Conservation (phyloP, 2,797 vertebrate genomes). For the Aldrovandia affinis region DNA sequence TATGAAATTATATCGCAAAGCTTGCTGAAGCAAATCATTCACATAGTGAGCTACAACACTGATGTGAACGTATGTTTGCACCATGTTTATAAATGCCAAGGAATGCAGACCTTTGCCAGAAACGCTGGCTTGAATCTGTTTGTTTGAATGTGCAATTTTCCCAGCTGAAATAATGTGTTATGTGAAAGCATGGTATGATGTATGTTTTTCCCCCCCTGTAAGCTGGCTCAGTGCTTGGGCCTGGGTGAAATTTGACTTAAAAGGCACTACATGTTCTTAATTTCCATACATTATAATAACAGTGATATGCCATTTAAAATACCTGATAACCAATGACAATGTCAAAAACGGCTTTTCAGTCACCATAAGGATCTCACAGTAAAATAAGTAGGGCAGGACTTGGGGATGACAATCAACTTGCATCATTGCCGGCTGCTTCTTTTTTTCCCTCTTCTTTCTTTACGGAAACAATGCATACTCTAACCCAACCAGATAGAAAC, state of each 20-base stretch:
- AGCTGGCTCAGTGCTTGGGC: not conserved
- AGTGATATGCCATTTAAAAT: not conserved
- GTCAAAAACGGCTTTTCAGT: not conserved
- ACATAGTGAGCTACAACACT: not conserved
- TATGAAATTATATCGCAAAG: not conserved
- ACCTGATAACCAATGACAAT: not conserved
- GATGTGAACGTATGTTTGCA: not conserved
- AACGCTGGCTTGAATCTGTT: slow-evolving; percentile 23
- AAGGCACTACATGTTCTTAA: not conserved
- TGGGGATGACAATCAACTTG: not conserved
- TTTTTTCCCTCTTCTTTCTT: not conserved
- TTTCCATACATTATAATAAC: not conserved
- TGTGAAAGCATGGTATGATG: slow-evolving; percentile 30
- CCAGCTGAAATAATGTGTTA: slow-evolving; percentile 48
- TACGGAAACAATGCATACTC: not conserved
- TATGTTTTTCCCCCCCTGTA: not conserved
- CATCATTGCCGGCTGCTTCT: not conserved
- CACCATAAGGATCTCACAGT: not conserved
- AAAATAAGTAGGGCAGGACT: not conserved
- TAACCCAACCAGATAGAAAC: not conserved
- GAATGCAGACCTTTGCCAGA: slow-evolving; percentile 28
- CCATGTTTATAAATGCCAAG: slow-evolving; percentile 12
- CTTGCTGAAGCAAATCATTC: not conserved
- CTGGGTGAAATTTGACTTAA: not conserved
- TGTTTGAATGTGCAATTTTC: slow-evolving; percentile 23